A percentile compares a stretch with the other conserved stretches of the same genome.
Evolutionary conservation across 2,113 vertebrate species (phyloP).

Genomic region (Puma concolor): DNA sequence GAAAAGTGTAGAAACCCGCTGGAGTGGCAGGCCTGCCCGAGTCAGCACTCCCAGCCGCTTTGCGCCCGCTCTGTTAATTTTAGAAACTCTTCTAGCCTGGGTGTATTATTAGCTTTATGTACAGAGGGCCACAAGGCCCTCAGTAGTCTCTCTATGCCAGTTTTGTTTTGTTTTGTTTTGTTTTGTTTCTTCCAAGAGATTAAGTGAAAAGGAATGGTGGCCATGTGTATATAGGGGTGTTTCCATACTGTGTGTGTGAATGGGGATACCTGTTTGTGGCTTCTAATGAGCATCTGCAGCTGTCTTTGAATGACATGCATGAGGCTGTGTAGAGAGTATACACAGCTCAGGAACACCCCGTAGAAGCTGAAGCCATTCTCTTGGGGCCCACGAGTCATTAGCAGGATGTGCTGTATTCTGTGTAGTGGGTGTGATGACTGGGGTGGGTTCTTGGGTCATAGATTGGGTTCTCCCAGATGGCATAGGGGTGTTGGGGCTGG

Average conservation of each 20-base stretch:
- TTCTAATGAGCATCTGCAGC: not conserved
- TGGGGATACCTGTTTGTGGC: slow-evolving; percentile 15
- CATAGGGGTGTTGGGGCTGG: not conserved
- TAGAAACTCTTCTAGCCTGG: slow-evolving; percentile 72
- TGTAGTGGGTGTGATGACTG: not conserved
- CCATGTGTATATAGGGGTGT: not conserved
- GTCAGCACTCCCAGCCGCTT: slow-evolving; percentile 72
- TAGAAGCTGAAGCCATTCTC: not conserved
- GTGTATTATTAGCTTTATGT: slow-evolving; percentile 76
- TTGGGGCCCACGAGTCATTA: not conserved
- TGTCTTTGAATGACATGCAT: slow-evolving; percentile 23
- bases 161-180: slow-evolving; percentile 40
- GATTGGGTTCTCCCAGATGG: not conserved
- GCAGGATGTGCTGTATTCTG: not conserved
- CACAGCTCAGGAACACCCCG: not conserved
- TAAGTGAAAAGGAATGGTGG: slow-evolving; percentile 37
- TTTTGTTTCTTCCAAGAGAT: slow-evolving; percentile 43
- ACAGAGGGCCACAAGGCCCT: slow-evolving; percentile 57
- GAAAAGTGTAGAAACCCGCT: slow-evolving; percentile 66
- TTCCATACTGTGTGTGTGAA: slow-evolving; percentile 6
- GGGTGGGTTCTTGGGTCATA: not conserved
- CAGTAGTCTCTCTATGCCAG: slow-evolving; percentile 2
- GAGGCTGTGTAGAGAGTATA: not conserved
- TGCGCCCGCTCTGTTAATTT: slow-evolving; percentile 77
- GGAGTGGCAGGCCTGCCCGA: slow-evolving; percentile 59